phyloP scores from a whole-genome alignment of 2,113 vertebrate species.

The Bambusicola thoracicus region DNA sequence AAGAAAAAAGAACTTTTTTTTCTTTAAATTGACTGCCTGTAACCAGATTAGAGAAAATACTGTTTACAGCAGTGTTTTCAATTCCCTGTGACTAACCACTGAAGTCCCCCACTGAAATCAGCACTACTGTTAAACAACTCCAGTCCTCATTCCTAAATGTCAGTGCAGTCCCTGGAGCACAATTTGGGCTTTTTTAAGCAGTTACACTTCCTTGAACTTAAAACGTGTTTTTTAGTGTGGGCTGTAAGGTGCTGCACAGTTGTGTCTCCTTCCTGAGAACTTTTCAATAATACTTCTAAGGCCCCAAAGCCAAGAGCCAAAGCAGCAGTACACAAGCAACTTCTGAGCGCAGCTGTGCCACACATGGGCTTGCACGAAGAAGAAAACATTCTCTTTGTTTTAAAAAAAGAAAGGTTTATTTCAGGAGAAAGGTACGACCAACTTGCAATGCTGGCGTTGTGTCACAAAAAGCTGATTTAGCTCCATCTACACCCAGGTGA shows the following conservation, averaged over 20 bases:
- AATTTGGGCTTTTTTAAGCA: neutral
- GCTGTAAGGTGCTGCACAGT: neutral
- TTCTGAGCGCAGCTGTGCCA: neutral
- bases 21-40: neutral
- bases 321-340: neutral
- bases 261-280: neutral
- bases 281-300: neutral
- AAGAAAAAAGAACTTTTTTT: neutral
- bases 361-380: neutral
- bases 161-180: slow-evolving; percentile 15
- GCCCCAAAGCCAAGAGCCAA: neutral
- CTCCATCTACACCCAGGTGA: neutral
- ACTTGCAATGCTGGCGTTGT: fast-evolving
- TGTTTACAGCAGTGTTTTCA: neutral
- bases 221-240: neutral
- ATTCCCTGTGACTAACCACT: slow-evolving; percentile 4
- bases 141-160: neutral
- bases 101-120: slow-evolving; percentile 10
- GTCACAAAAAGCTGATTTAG: neutral
- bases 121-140: neutral
- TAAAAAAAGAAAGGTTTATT: neutral
- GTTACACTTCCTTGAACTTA: neutral
- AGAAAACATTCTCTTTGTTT: neutral
- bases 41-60: neutral
- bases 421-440: neutral